phyloP scores from a whole-genome alignment of 1,140 invertebrate species.

The Dendroctonus valens region DNA sequence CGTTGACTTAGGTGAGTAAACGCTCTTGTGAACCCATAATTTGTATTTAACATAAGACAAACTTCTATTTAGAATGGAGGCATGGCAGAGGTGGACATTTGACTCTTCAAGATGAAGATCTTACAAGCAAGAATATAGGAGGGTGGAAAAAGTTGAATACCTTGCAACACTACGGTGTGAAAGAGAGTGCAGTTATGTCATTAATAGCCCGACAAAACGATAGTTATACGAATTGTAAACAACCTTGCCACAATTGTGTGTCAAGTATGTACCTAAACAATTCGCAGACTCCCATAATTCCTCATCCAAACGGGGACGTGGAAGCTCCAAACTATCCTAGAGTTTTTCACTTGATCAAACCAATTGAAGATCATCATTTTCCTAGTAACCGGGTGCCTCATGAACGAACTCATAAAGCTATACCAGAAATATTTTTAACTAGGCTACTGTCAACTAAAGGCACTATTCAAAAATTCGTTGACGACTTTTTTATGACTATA shows the following conservation, averaged over 20 bases:
- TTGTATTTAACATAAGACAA: neutral
- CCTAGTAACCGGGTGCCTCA: slow-evolving; percentile 59
- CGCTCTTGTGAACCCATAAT: neutral
- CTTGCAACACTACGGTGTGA: slow-evolving; percentile 88
- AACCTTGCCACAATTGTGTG: slow-evolving; percentile 75
- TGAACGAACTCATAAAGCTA: slow-evolving; percentile 85
- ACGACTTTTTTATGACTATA: slow-evolving; percentile 90
- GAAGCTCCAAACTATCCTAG: slow-evolving; percentile 68
- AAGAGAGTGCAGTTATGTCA: slow-evolving; percentile 92
- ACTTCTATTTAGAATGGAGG: slow-evolving; percentile 70
- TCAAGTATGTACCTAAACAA: slow-evolving; percentile 73
- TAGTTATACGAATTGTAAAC: slow-evolving; percentile 75
- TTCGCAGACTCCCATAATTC: slow-evolving; percentile 73
- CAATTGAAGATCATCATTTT: slow-evolving; percentile 71
- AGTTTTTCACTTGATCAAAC: slow-evolving; percentile 82
- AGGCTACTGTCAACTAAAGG: slow-evolving; percentile 90
- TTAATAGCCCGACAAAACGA: slow-evolving; percentile 86
- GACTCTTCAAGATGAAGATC: slow-evolving; percentile 89
- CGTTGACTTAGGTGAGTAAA: slow-evolving; percentile 71
- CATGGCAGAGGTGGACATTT: slow-evolving; percentile 89
- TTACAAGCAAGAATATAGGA: slow-evolving; percentile 84
- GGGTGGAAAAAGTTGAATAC: slow-evolving; percentile 92
- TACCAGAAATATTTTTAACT: slow-evolving; percentile 94
- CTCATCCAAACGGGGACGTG: slow-evolving; percentile 68
- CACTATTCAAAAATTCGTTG: slow-evolving; percentile 94